Conservation (phyloP, 2,113 vertebrate genomes). For the Rhinoderma darwinii region DNA sequence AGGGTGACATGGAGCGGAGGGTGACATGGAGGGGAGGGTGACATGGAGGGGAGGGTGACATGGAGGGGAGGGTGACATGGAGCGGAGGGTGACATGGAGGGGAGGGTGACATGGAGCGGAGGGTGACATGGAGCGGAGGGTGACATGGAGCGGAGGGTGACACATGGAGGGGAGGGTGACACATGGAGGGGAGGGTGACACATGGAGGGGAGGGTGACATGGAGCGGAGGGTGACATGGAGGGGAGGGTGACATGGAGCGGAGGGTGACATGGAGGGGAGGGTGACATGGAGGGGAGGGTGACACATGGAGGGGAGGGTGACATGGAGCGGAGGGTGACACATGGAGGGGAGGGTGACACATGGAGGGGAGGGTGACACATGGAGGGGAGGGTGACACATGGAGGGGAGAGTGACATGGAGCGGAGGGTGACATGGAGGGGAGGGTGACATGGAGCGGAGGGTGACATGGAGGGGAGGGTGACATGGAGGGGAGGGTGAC, state of each 20-base stretch:
- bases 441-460: not conserved
- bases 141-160: not conserved
- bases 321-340: too few relatives aligned
- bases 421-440: not conserved
- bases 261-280: not conserved
- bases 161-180: not conserved
- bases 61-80: not conserved
- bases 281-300: not conserved
- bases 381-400: not conserved
- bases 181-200: too few relatives aligned
- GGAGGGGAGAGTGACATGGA: not conserved
- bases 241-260: not conserved
- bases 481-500: too few relatives aligned
- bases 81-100: not conserved
- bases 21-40: not conserved
- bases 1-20: not conserved
- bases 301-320: not conserved
- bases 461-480: not conserved
- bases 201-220: not conserved
- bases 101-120: too few relatives aligned
- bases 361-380: not conserved
- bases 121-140: not conserved
- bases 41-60: not conserved
- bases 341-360: not conserved
- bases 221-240: not conserved